These are phyloP conservation scores for Caranx ignobilis DNA, from an alignment of 2,113 vertebrate species.

Conservation along the genomic window DNA sequence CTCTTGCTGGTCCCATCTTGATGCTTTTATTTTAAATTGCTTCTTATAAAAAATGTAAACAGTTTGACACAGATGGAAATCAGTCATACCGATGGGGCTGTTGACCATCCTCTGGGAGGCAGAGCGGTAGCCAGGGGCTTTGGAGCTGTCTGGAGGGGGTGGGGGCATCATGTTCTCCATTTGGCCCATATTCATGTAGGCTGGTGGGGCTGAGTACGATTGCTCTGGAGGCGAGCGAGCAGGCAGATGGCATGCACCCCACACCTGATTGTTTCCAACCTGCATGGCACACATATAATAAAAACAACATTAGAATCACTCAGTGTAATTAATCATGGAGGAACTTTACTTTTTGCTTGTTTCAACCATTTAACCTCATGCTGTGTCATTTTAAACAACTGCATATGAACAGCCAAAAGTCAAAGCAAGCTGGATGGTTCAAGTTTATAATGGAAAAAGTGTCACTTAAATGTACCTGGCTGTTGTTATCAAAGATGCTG, in stretches of 20 bases:
- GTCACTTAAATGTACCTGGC: constrained; percentile 62
- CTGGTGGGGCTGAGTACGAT: constrained; percentile 90
- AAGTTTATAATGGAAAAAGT: not conserved
- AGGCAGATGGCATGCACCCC: constrained; percentile 93
- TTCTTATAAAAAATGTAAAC: constrained; percentile 18
- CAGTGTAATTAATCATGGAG: not conserved
- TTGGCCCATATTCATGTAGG: constrained; percentile 93
- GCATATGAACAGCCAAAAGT: not conserved
- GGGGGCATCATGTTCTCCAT: constrained; percentile 92
- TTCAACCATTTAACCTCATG: not conserved
- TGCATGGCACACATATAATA: constrained; percentile 69
- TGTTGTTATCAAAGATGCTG: constrained; percentile 95
- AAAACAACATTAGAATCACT: not conserved
- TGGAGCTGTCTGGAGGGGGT: constrained; percentile 90
- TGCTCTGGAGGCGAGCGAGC: constrained; percentile 91
- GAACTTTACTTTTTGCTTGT: too few species aligned
- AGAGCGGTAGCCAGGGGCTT: constrained; percentile 96
- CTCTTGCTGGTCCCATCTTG: not conserved
- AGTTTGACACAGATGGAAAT: not conserved
- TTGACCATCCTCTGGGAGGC: constrained; percentile 93
- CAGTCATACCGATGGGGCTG: constrained; percentile 91
- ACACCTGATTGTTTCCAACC: constrained; percentile 94
- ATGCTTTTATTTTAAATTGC: not conserved
- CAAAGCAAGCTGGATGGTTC: not conserved
- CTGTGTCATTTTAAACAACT: not conserved